A percentile compares a stretch with the other conserved stretches of the same genome.
phyloP scores from a whole-genome alignment of 2,888 invertebrate genomes.

The Agrochola circellaris region DNA sequence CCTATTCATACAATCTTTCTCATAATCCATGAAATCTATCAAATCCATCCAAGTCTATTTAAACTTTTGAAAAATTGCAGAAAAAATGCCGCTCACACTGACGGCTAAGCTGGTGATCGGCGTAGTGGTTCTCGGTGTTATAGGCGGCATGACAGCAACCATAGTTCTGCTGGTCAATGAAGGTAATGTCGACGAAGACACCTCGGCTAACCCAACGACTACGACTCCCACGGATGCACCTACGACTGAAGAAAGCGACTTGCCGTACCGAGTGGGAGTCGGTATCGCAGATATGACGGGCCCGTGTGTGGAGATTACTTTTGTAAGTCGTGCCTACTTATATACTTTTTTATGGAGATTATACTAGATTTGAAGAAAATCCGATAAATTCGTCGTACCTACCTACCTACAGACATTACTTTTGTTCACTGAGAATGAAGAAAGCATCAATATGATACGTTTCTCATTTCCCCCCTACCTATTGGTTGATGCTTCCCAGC shows the following conservation, averaged over 20 bases:
- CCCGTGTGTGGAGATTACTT: constrained; percentile 96
- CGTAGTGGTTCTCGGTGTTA: constrained; percentile 74
- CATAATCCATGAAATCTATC: not conserved
- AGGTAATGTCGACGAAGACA: constrained; percentile 33
- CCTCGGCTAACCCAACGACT: constrained; percentile 14
- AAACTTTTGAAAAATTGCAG: constrained; percentile 62
- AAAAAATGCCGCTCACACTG: constrained; percentile 77
- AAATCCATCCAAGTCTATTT: not conserved
- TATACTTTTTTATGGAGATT: not conserved
- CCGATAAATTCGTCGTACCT: not conserved
- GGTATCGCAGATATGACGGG: constrained; percentile 98
- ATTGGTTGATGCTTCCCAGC: not conserved
- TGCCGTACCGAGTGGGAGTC: constrained; percentile 92
- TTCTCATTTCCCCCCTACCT: not conserved
- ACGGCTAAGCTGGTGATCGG: constrained; percentile 79
- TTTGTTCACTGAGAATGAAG: not conserved
- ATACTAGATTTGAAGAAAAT: not conserved
- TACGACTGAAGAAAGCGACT: constrained; percentile 19
- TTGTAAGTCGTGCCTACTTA: constrained; percentile 91
- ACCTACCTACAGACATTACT: not conserved
- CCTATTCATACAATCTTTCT: not conserved
- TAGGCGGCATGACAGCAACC: constrained; percentile 77
- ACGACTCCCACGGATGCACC: not conserved
- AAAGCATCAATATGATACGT: not conserved
- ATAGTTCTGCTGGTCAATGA: constrained; percentile 77